A percentile compares a stretch with the other conserved stretches of the same genome.
Conservation (phyloP, 2,888 invertebrate species). For the Cabera pusaria region DNA sequence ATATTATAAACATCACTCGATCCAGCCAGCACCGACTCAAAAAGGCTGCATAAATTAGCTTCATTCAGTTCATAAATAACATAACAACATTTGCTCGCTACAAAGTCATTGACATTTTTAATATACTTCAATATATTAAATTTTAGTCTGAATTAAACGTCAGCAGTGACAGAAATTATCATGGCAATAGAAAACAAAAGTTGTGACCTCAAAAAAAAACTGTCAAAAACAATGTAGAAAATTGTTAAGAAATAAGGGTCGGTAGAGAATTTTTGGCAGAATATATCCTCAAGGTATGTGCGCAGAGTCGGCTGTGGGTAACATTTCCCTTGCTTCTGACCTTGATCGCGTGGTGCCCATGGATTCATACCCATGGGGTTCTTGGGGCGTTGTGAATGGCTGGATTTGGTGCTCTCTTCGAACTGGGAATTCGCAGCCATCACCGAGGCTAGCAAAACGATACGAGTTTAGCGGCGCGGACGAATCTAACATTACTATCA, state of each 20-base stretch:
- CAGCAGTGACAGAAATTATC: no score
- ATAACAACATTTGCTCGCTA: no score
- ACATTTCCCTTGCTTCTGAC: conserved; percentile 82
- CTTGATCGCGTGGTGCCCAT: conserved; percentile 94
- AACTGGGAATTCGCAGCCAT: conserved; percentile 94
- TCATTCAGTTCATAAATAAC: no score
- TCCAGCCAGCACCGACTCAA: no score
- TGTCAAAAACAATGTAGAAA: neutral
- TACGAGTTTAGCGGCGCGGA: conserved; percentile 35
- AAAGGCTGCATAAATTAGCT: no score
- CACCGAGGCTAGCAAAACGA: conserved; percentile 88
- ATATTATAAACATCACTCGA: no score
- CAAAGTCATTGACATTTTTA: no score
- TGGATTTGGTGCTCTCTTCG: conserved; percentile 86
- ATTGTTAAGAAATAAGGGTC: no score
- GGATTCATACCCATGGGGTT: conserved; percentile 89
- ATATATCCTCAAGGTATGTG: conserved; percentile 68
- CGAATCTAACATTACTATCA: conserved; percentile 26
- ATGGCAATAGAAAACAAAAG: no score
- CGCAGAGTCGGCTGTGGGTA: conserved; percentile 42
- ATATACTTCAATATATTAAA: no score
- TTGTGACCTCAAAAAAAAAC: neutral
- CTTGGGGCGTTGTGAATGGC: conserved; percentile 70
- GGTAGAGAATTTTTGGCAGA: no score
- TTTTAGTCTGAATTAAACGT: no score